A percentile compares a stretch with the other conserved stretches of the same genome.
These are phyloP conservation scores for Paralvinella palmiformis DNA, from an alignment of 1,140 invertebrate species.

Conservation along the genomic window DNA sequence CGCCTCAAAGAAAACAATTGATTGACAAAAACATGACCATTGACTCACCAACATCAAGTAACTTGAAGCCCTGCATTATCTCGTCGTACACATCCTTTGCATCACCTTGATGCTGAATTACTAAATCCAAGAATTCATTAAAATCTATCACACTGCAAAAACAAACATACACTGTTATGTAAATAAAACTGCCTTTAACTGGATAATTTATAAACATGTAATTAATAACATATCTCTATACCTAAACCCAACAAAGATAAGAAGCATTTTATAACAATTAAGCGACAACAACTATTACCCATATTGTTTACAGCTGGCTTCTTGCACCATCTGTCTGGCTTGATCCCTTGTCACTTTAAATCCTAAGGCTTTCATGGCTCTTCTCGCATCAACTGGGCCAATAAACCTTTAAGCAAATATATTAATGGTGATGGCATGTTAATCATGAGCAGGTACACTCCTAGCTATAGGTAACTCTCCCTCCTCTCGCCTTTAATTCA, in stretches of 20 bases:
- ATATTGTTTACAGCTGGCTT: slow-evolving; percentile 32
- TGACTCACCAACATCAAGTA: slow-evolving; percentile 45
- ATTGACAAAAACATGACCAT: background rate
- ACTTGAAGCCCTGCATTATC: slow-evolving; percentile 44
- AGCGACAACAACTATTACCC: too few relatives aligned
- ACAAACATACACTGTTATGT: too few relatives aligned
- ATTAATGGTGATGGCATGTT: too few relatives aligned
- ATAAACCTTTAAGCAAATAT: slow-evolving; percentile 34
- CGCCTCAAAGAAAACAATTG: too few relatives aligned
- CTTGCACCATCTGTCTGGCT: slow-evolving; percentile 32
- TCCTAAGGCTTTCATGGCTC: slow-evolving; percentile 37
- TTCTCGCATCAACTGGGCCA: slow-evolving; percentile 32
- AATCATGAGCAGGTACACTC: too few relatives aligned
- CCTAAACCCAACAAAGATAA: background rate
- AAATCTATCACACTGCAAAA: slow-evolving; percentile 38
- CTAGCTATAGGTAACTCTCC: too few relatives aligned
- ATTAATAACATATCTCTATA: background rate
- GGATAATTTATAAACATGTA: too few relatives aligned
- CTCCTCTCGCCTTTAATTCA: too few relatives aligned
- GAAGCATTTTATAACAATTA: background rate
- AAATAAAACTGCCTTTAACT: too few relatives aligned
- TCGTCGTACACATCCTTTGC: slow-evolving; percentile 44
- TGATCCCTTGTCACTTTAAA: slow-evolving; percentile 42
- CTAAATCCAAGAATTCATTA: slow-evolving; percentile 45
- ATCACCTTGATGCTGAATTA: slow-evolving; percentile 46